These are phyloP conservation scores for Heterochromis multidens DNA, from an alignment of 2,113 vertebrate species.

Conservation along the genomic window DNA sequence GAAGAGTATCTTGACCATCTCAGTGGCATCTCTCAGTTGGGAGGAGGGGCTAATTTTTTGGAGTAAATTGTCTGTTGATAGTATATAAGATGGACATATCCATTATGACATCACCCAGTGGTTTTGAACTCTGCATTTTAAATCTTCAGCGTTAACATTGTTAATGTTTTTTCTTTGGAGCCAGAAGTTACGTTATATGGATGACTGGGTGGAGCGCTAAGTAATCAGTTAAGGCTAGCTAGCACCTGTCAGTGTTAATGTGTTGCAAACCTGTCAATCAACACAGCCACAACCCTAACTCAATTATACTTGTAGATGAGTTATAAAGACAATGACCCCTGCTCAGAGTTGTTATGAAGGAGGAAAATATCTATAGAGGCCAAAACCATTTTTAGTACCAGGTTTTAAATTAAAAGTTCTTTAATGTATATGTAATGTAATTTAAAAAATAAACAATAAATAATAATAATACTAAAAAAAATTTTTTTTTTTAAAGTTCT, in stretches of 20 bases:
- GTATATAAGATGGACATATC: no score
- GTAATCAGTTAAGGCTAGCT: neutral
- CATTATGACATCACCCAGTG: neutral
- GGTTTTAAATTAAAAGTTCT: neutral
- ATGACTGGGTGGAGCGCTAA: neutral
- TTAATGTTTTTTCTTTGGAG: neutral
- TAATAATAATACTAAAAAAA: no score
- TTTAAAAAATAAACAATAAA: no score
- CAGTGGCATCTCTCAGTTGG: neutral
- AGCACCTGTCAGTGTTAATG: neutral
- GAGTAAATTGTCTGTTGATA: rapidly evolving
- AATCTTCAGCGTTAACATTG: neutral
- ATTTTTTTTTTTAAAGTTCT: no score
- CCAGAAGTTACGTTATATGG: neutral
- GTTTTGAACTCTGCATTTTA: neutral
- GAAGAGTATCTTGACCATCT: neutral
- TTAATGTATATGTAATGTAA: neutral
- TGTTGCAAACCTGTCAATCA: neutral
- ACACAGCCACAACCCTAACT: neutral
- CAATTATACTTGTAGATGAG: neutral
- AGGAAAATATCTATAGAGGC: neutral
- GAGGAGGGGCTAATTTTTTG: neutral
- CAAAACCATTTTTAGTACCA: neutral
- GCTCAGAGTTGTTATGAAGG: neutral
- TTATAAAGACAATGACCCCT: neutral